Evolutionary conservation across 2,113 vertebrate species (phyloP).

Genomic region (Gnathonemus echidnorhynchus): DNA sequence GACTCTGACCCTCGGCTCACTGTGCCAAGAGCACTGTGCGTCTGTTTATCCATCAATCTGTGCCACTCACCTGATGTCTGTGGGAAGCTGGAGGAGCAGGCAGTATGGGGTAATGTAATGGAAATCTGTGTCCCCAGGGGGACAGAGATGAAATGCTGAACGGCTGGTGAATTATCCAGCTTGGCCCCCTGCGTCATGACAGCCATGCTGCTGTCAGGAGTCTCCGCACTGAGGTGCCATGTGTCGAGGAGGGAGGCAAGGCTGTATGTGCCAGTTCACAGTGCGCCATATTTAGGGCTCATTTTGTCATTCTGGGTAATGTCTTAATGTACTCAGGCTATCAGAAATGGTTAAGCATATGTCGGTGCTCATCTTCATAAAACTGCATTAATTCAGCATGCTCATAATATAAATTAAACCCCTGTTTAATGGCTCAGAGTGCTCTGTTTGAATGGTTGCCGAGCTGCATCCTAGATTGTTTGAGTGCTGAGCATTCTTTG

Average conservation of each 20-base stretch:
- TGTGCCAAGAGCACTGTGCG: background rate
- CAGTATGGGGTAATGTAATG: slow-evolving; percentile 17
- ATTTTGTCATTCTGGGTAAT: background rate
- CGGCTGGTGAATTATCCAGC: slow-evolving; percentile 18
- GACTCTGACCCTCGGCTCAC: background rate
- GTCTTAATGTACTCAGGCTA: background rate
- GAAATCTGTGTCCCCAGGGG: slow-evolving; percentile 14
- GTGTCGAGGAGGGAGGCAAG: background rate
- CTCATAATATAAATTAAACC: background rate
- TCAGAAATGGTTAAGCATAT: background rate
- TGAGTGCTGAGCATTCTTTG: background rate
- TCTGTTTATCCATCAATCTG: slow-evolving; percentile 1
- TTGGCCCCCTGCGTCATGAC: background rate
- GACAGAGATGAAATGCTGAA: slow-evolving; percentile 18
- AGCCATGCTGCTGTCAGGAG: background rate
- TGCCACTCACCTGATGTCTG: slow-evolving; percentile 11
- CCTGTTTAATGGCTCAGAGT: background rate
- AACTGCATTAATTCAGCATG: background rate
- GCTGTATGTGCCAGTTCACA: background rate
- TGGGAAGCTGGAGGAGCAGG: background rate
- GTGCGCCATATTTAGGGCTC: background rate
- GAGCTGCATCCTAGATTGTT: background rate
- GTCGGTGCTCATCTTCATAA: background rate
- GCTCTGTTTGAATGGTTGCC: background rate
- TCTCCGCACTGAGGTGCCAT: background rate